phyloP scores from a whole-genome alignment of 2,888 invertebrate species.

The Mantis religiosa region DNA sequence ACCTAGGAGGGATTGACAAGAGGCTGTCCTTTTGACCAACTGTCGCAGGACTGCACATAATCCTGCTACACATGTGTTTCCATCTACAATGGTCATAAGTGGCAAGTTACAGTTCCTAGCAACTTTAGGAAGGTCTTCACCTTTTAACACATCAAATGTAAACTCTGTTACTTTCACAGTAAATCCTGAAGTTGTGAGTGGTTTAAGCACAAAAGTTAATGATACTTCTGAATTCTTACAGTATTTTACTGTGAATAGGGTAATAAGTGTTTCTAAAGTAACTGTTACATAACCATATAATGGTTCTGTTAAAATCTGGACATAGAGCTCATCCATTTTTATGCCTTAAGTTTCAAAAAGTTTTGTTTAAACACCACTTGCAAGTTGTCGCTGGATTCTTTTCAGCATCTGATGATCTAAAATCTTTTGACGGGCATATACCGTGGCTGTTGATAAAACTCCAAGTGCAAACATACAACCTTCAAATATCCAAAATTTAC shows the following conservation, averaged over 20 bases:
- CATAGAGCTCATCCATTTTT: slow-evolving; percentile 39
- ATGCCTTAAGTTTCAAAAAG: neutral
- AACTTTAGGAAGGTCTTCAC: slow-evolving; percentile 42
- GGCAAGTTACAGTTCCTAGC: slow-evolving; percentile 57
- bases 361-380: slow-evolving; percentile 50
- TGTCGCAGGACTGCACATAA: slow-evolving; percentile 68
- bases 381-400: slow-evolving; percentile 66
- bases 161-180: slow-evolving; percentile 16
- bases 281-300: slow-evolving; percentile 38
- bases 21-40: slow-evolving; percentile 49
- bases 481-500: slow-evolving; percentile 79
- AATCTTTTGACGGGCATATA: slow-evolving; percentile 61
- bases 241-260: slow-evolving; percentile 58
- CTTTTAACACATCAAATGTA: slow-evolving; percentile 8
- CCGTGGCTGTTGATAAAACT: slow-evolving; percentile 59
- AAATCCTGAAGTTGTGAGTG: neutral
- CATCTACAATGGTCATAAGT: slow-evolving; percentile 52
- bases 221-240: slow-evolving; percentile 48
- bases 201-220: slow-evolving; percentile 46
- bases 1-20: slow-evolving; percentile 60
- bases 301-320: slow-evolving; percentile 38
- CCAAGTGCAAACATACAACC: slow-evolving; percentile 64
- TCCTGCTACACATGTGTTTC: slow-evolving; percentile 65
- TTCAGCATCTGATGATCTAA: slow-evolving; percentile 63
- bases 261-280: slow-evolving; percentile 61